These are phyloP conservation scores for Upupa epops DNA, from an alignment of 2,113 vertebrate genomes.

Conservation along the genomic window DNA sequence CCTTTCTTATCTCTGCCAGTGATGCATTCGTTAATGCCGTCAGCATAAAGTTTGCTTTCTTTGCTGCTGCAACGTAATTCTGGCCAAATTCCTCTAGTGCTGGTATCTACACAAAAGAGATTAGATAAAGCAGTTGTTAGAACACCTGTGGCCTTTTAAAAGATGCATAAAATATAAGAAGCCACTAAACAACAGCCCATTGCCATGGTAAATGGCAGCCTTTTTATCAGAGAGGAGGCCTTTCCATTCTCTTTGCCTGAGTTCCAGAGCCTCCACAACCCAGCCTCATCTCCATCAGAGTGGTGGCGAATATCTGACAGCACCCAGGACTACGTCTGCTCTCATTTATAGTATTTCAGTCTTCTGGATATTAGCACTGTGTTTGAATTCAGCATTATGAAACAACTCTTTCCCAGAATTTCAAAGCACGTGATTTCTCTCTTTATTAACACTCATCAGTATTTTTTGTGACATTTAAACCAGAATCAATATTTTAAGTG, in stretches of 20 bases:
- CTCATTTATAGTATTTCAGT: not conserved
- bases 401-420: not conserved
- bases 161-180: not conserved
- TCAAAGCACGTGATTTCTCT: not conserved
- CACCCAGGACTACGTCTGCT: not conserved
- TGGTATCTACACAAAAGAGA: fast-evolving
- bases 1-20: too few relatives aligned
- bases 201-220: not conserved
- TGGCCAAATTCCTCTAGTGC: not conserved
- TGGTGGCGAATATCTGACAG: not conserved
- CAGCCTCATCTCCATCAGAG: not conserved
- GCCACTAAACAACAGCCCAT: not conserved
- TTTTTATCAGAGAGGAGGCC: fast-evolving
- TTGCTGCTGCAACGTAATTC: not conserved
- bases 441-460: not conserved
- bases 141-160: not conserved
- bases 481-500: not conserved
- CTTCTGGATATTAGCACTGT: not conserved
- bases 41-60: too few relatives aligned
- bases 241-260: fast-evolving
- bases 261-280: fast-evolving
- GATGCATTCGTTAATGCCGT: too few relatives aligned
- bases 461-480: not conserved
- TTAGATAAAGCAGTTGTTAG: not conserved
- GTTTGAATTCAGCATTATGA: not conserved